Evolutionary conservation across 2,888 invertebrate species (phyloP).

Genomic region (Ennomos erosarius): DNA sequence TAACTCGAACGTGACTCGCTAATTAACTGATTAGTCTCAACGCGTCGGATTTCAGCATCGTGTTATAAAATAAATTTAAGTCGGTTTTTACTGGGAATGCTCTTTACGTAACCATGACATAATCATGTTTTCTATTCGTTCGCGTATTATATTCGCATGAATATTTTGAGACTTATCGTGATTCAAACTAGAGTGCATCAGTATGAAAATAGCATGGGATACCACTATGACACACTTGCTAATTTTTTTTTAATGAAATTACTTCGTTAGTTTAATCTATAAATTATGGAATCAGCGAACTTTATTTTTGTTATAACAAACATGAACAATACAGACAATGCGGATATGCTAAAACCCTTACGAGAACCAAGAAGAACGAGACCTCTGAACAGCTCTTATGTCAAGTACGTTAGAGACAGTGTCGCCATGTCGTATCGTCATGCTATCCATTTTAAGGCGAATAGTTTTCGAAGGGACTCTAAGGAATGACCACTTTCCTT

Average conservation of each 20-base stretch:
- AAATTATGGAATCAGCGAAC: too few species aligned
- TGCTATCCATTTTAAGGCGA: constrained; percentile 56
- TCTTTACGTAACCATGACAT: too few species aligned
- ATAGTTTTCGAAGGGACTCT: constrained; percentile 66
- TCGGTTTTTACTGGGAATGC: not conserved
- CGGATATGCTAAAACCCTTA: too few species aligned
- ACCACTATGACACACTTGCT: too few species aligned
- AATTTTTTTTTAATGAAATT: too few species aligned
- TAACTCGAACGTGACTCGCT: constrained; percentile 60
- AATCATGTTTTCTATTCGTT: too few species aligned
- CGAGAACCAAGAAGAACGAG: constrained; percentile 11
- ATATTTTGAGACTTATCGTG: too few species aligned
- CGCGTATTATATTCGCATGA: too few species aligned
- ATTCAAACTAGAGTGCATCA: too few species aligned
- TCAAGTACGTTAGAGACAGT: constrained; percentile 40
- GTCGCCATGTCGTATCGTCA: constrained; percentile 43
- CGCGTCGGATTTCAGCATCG: constrained; percentile 1
- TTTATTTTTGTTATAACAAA: not conserved
- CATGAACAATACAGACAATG: not conserved
- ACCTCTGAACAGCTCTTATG: constrained; percentile 31
- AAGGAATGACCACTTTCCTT: constrained; percentile 58
- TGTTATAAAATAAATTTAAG: not conserved
- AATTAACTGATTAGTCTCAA: constrained; percentile 60
- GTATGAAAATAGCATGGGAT: too few species aligned
- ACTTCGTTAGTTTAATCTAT: too few species aligned